phyloP scores from a whole-genome alignment of 2,113 vertebrate genomes.

The Aepyceros melampus region DNA sequence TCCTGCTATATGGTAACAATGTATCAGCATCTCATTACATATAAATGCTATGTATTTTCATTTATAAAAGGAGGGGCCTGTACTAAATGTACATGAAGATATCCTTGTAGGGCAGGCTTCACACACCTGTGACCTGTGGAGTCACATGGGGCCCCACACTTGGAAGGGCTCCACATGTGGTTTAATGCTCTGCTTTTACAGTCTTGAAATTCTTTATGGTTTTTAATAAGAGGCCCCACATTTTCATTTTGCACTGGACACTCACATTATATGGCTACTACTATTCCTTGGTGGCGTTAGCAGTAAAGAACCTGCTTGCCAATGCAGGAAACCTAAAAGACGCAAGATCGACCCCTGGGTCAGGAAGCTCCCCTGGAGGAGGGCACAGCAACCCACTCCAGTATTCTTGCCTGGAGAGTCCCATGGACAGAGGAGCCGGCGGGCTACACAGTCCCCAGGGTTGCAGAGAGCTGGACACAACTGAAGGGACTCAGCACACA shows the following conservation, averaged over 20 bases:
- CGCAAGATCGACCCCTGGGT: background rate
- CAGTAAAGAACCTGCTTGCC: background rate
- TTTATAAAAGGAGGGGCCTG: background rate
- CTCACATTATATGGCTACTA: background rate
- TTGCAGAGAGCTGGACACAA: background rate
- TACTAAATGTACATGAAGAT: background rate
- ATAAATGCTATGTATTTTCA: background rate
- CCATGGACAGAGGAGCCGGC: background rate
- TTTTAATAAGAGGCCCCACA: background rate
- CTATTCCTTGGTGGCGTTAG: background rate
- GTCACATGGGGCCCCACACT: background rate
- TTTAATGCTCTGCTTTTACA: background rate
- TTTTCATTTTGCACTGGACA: background rate
- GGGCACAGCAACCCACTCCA: background rate
- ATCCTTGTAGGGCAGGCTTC: background rate
- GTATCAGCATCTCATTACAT: background rate
- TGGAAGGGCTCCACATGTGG: background rate
- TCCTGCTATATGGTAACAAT: background rate
- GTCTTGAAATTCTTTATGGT: background rate
- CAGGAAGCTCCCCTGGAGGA: background rate
- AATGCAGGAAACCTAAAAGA: background rate
- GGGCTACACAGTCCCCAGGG: background rate
- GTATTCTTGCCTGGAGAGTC: background rate
- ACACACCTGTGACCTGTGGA: background rate
- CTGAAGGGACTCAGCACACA: background rate